Evolutionary conservation across 1,140 invertebrate species (phyloP).

Genomic region (Dendroctonus valens): DNA sequence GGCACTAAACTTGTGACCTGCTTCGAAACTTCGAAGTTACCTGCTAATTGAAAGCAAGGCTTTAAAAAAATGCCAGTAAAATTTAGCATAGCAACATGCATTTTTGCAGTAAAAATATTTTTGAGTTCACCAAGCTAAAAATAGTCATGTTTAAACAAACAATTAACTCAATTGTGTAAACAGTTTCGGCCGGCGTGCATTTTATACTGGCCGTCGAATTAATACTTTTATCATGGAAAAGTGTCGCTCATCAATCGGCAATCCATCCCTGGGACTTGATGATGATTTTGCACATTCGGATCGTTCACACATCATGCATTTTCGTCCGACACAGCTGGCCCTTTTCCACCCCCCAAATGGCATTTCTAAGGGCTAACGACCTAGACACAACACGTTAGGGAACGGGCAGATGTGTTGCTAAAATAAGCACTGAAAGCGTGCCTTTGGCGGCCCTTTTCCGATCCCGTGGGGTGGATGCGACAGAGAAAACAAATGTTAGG

Average conservation of each 20-base stretch:
- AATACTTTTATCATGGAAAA: too few species aligned
- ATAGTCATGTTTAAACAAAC: conserved; percentile 8
- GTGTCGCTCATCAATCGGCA: too few species aligned
- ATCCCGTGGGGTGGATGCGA: conserved; percentile 2
- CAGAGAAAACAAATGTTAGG: conserved; percentile 13
- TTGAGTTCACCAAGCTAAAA: conserved; percentile 2
- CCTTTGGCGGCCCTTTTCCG: conserved; percentile 17
- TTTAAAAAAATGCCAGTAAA: too few species aligned
- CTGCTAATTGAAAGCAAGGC: too few species aligned
- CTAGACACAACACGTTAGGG: conserved; percentile 9
- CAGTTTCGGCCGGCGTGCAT: not conserved
- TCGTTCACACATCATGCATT: too few species aligned
- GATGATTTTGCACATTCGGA: too few species aligned
- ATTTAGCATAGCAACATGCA: too few species aligned
- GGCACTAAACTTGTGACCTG: too few species aligned
- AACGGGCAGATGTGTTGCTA: conserved; percentile 23
- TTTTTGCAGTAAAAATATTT: not conserved
- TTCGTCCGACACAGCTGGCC: too few species aligned
- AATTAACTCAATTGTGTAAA: conserved; percentile 6
- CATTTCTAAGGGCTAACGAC: conserved; percentile 10
- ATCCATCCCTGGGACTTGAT: too few species aligned
- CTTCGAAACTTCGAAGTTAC: too few species aligned
- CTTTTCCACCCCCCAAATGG: not conserved
- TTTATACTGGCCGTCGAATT: too few species aligned
- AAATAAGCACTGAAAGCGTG: conserved; percentile 17